Base-by-base conservation (phyloP, 2,113 vertebrate species). In the Arvicanthis niloticus region DNA sequence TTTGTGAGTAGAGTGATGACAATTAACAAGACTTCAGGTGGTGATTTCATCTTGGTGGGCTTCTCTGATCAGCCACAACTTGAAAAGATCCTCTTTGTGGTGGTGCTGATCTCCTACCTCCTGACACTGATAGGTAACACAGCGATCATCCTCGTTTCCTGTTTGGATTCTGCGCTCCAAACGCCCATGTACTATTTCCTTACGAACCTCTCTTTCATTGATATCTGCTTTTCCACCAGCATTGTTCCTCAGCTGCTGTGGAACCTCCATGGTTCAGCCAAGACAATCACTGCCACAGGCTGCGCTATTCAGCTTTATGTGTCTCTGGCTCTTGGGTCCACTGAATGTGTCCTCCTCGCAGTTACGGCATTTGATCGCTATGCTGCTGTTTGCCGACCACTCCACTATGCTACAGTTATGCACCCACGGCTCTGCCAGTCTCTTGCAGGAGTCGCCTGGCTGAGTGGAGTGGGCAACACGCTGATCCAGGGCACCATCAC, bases 361-460 rank as follows among this genome's bases (percentile, higher is more conserved):
- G 78, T 97, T 45, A 97, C 97, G 96, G 92, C 96, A 0, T 97
- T 95, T 95, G 96, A 97, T n/a, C 91, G 86, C 34, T 97, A 96
- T 53, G 85, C 94, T 77, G 96, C 96, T 62, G 84, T 97, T 81
- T 97, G 96, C 67, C 45, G 7, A 13, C 96, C 95, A 22, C 96
- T 97, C 9, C 95, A 89, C 31, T 97, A 97, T 86, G 70, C 24
- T 22, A 89, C 84, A 10, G 68, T 95, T 7, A 97, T 96, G 94
- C 94, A 96, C 40, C 78, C 76, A 9, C n/a, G 60, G 13, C 56
- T 96, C 65, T 97, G 97, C 70, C 73, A 96, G 24, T 70, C 3
- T 11, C 91, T 96, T 72, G 95, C 80, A 68, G 92, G 78, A 70
- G 26, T 93, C 3, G 88, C 96, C 22, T 97, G 97, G 97, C 12